A percentile compares a stretch with the other conserved stretches of the same genome.
phyloP scores from a whole-genome alignment of 2,888 invertebrate genomes.

The Tenodera sinensis region DNA sequence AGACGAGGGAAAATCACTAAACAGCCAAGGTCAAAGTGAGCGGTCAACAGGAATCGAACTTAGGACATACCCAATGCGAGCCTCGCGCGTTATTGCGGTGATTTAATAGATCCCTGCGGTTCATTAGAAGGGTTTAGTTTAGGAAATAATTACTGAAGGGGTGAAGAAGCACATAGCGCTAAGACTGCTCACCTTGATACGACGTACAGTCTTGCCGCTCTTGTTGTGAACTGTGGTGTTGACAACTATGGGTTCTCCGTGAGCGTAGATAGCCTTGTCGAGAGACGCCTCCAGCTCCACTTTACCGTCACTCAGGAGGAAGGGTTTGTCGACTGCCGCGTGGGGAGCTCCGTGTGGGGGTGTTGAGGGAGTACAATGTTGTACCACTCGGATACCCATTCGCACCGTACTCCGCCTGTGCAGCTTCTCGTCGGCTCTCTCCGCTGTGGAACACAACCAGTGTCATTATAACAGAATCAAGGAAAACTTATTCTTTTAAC shows the following conservation, averaged over 20 bases:
- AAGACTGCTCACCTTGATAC: conserved; percentile 80
- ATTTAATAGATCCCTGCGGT: no score
- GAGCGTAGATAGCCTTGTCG: conserved; percentile 77
- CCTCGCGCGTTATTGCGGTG: no score
- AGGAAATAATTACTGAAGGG: no score
- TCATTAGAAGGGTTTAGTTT: no score
- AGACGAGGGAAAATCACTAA: no score
- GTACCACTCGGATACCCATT: conserved; percentile 82
- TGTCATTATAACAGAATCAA: no score
- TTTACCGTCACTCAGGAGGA: conserved; percentile 78
- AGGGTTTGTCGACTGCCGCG: conserved; percentile 75
- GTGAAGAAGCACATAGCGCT: no score
- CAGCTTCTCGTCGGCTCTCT: conserved; percentile 76
- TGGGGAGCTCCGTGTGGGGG: conserved; percentile 55
- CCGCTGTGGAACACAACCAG: conserved; percentile 55
- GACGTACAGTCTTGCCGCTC: conserved; percentile 77
- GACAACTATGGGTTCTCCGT: conserved; percentile 76
- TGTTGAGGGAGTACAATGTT: conserved; percentile 50
- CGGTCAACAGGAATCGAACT: no score
- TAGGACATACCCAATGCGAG: no score
- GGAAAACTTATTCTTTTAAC: no score
- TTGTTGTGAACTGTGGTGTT: conserved; percentile 72
- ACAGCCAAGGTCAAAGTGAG: no score
- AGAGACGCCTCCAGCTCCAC: conserved; percentile 75
- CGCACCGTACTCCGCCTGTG: conserved; percentile 75